Base-by-base conservation (phyloP, 2,113 vertebrate genomes). In the Psammodynastes pulverulentus region DNA sequence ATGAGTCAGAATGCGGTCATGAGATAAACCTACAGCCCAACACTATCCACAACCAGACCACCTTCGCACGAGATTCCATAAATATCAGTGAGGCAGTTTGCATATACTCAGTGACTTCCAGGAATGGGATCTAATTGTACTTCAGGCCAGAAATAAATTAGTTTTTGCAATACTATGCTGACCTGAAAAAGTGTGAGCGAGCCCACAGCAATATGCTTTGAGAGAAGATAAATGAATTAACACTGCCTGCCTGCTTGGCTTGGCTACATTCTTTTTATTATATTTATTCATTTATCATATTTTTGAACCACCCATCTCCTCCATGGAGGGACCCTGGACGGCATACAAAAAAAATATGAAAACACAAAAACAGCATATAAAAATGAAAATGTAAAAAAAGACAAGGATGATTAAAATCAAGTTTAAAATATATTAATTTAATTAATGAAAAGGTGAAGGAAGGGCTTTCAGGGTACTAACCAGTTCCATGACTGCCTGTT, bases 121-220 rank as follows among this genome's bases (percentile, higher is more conserved):
- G 9, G n/a, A 86, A 13, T 91, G 3, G 7, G 8, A 88, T 90
- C 29, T 90, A 52, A 85, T 39, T 21, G 12, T 2, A 1, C 12
- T 94, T 92, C 79, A 86, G 91, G 86, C 7, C 49, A 8, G 23
- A 89, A 95, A 88, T 48, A 39, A n/a, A 0, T 53, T 89, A 54
- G n/a, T 21, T 88, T 84, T 92, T 34, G 9, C 39, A 93, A 92
- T 23, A 86, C 92, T 58, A 94, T 87, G 10, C 12, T 67, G 45
- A 0, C 23, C 8, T 93, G 54, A 86, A 90, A 48, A 43, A 90
- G 84, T 54, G 2, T n/a, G 91, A 8, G 3, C 0, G 0, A 92
- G 12, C 4, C 52, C 43, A 0, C 3, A n/a, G 39, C 46, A 9
- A 29, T 52, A 91, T 39, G 45, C 43, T 62, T 87, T 34, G 91